A percentile compares a stretch with the other conserved stretches of the same genome.
Evolutionary conservation across 1,140 invertebrate genomes (phyloP).

Genomic region (Trachymyrmex cornetzi): DNA sequence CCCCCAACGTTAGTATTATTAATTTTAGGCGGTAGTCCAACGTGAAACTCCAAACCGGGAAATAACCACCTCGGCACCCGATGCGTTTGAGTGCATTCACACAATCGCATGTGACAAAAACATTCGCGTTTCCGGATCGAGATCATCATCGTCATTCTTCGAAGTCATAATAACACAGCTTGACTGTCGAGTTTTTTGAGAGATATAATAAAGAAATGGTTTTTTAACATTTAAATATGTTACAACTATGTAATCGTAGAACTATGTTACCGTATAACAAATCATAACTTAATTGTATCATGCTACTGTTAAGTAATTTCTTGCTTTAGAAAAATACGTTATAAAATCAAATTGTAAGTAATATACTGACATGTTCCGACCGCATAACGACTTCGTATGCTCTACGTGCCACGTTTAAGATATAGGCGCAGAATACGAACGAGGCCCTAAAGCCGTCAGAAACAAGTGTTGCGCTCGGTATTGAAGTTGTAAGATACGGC

Average conservation of each 20-base stretch:
- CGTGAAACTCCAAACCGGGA: conserved; percentile 28
- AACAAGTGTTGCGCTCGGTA: conserved; percentile 74
- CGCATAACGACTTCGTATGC: conserved; percentile 6
- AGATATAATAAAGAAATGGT: not conserved
- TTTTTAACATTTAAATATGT: not conserved
- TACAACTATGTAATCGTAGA: not conserved
- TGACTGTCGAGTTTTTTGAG: not conserved
- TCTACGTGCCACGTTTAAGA: conserved; percentile 23
- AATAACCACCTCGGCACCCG: conserved; percentile 22
- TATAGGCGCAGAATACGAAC: conserved; percentile 65
- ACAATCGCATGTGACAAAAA: conserved; percentile 8
- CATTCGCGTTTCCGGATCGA: conserved; percentile 26
- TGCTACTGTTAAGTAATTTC: not conserved
- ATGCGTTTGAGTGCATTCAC: conserved; percentile 28
- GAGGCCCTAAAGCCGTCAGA: conserved; percentile 73
- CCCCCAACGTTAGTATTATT: conserved; percentile 48
- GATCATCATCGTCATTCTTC: not conserved
- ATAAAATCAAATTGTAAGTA: conserved; percentile 17
- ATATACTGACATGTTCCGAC: conserved; percentile 32
- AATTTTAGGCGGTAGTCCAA: conserved; percentile 47
- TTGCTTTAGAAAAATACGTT: not conserved
- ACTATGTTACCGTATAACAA: not conserved
- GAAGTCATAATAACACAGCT: not conserved
- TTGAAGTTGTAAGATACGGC: conserved; percentile 73
- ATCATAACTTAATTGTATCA: not conserved